Evolutionary conservation across 1,140 invertebrate species (phyloP).

Genomic region (Hyphantria cunea): DNA sequence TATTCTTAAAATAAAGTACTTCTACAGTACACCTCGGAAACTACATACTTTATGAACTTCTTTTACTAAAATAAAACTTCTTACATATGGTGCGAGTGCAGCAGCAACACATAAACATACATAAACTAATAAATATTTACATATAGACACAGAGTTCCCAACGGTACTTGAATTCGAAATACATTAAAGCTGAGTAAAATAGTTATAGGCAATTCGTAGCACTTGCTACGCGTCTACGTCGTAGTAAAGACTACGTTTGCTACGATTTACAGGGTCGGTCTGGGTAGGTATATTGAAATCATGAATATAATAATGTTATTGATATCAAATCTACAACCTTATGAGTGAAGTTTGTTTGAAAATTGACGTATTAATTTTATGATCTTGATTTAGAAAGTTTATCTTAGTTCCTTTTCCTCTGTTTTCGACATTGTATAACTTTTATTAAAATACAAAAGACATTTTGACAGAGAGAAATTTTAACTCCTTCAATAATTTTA

Average conservation of each 20-base stretch:
- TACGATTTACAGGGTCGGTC: slow-evolving; percentile 16
- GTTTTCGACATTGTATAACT: neutral
- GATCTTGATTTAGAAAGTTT: slow-evolving; percentile 7
- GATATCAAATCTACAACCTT: slow-evolving; percentile 23
- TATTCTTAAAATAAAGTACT: too few species aligned
- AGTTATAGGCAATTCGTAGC: slow-evolving; percentile 35
- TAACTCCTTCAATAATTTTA: too few species aligned
- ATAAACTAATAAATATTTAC: neutral
- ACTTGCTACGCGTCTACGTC: slow-evolving; percentile 31
- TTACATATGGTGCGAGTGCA: too few species aligned
- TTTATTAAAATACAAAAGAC: too few species aligned
- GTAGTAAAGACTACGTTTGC: slow-evolving; percentile 18
- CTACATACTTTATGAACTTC: too few species aligned
- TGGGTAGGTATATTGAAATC: slow-evolving; percentile 17
- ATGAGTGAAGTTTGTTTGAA: slow-evolving; percentile 10
- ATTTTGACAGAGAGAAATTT: too few species aligned
- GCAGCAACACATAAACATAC: too few species aligned
- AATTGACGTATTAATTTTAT: slow-evolving; percentile 1
- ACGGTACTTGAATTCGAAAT: slow-evolving; percentile 21
- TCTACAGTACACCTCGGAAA: too few species aligned
- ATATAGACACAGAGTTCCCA: neutral
- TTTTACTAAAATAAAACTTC: too few species aligned
- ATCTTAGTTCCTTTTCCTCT: neutral
- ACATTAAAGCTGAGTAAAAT: slow-evolving; percentile 26
- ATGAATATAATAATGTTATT: slow-evolving; percentile 11